Percentiles rank a stretch among this genome's conserved stretches.
phyloP scores from a whole-genome alignment of 1,140 invertebrate species.

The Cydia pomonella region DNA sequence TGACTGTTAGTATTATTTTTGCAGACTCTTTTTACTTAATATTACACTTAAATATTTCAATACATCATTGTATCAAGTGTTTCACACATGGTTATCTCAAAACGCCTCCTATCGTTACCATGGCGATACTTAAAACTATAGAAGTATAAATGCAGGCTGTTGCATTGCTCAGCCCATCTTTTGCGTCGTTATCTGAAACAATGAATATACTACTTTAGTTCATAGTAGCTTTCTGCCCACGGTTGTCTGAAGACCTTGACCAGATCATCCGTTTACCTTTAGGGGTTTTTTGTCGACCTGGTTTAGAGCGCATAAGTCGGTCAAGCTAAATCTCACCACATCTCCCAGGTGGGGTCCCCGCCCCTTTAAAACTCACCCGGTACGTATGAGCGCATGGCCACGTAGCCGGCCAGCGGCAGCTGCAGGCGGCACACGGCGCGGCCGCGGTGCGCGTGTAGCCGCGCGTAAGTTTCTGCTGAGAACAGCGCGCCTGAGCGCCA shows the following conservation, averaged over 20 bases:
- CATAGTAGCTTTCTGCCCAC: neutral
- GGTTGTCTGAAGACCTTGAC: no score
- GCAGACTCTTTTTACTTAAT: no score
- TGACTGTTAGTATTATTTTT: neutral
- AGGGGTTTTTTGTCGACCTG: no score
- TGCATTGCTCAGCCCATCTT: neutral
- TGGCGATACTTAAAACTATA: neutral
- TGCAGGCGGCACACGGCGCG: constrained; percentile 35
- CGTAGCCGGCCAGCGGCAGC: constrained; percentile 37
- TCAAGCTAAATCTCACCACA: no score
- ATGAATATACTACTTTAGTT: neutral
- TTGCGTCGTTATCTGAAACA: constrained; percentile 4
- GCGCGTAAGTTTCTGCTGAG: neutral
- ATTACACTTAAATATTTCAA: neutral
- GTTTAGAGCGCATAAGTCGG: no score
- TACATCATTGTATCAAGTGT: neutral
- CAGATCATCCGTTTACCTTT: no score
- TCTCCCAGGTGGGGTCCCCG: no score
- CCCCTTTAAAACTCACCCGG: neutral
- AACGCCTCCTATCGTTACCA: neutral
- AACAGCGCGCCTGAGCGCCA: constrained; percentile 21
- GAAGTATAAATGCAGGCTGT: neutral
- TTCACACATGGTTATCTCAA: neutral
- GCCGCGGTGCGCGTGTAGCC: neutral
- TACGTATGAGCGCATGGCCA: constrained; percentile 33